Base-by-base conservation (phyloP, 1,140 invertebrate species). In the Arion vulgaris region DNA sequence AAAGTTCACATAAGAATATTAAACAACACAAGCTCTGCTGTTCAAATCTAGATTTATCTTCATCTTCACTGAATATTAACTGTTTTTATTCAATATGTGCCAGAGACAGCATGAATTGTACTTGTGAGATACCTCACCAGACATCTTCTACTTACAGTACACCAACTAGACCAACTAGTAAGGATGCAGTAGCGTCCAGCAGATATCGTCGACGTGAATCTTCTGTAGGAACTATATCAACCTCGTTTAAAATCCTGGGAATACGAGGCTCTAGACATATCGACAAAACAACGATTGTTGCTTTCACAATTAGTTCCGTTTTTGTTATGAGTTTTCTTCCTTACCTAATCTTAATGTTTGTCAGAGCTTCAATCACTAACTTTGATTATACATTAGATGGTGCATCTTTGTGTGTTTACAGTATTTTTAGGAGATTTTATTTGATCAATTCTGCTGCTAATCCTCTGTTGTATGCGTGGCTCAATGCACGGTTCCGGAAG, bases 281-380 rank as follows among this genome's bases (percentile, higher is more conserved):
- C 36, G 82, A 86, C 66, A 86, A 85, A 49, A 80, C 85, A 13
- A 87, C 83, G 0, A 38, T 86, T 15, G 84, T 85, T 0, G 86
- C 83, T 23, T 87, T 87, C 80, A 9, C 82, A 7, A 80, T 87
- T 28, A 87, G 85, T 0, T 28, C 81, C 9, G 82, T 85, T 0
- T 87, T 87, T 39, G 72, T 87, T 9, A 38, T 87, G 0, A 87
- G 86, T 81, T 87, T 84, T 34, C 53, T 87, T 36, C 86, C 86
- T 32, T 84, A 82, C 39, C 74, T 87, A 23, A n/a, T 19, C 0
- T 69, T 87, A 23, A 81, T 84, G 83, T 66, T 82, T n/a, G 66
- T 82, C 1, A 41, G 84, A 1, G 51, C 62, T 0, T 45, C 85
- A 41, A 34, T 80, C 11, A 36, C 45, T 19, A 71, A 84, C 62